Conservation (phyloP, 2,797 vertebrate species). For the Pseudochirops corinnae region DNA sequence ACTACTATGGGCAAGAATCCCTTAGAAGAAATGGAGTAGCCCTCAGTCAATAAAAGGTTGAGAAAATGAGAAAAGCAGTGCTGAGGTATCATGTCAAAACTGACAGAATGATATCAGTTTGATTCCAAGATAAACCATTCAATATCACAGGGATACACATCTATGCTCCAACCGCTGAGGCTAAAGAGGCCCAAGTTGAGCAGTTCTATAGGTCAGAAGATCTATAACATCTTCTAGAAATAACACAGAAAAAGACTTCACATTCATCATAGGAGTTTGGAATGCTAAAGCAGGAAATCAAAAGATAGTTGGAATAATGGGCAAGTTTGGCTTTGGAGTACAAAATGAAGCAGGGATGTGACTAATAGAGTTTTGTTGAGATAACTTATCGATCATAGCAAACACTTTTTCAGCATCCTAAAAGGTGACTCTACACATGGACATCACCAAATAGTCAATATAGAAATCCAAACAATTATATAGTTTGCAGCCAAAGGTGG, state of each 20-base stretch:
- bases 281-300: background rate
- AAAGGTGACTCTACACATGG: background rate
- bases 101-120: background rate
- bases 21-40: background rate
- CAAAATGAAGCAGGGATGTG: background rate
- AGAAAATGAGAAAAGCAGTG: background rate
- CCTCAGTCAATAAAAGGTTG: background rate
- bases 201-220: background rate
- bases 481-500: background rate
- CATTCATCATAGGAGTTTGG: background rate
- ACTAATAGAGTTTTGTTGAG: background rate
- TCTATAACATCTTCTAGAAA: background rate
- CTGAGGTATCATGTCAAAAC: background rate
- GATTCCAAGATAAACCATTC: background rate
- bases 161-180: background rate
- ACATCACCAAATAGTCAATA: background rate
- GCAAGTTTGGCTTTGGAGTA: background rate
- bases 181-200: background rate
- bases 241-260: background rate
- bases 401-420: background rate
- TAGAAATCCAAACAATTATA: background rate
- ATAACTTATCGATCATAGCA: background rate
- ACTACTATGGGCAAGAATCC: background rate
- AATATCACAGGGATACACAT: background rate
- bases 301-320: background rate